phyloP scores from a whole-genome alignment of 2,797 vertebrate genomes.

The Rhincodon typus region DNA sequence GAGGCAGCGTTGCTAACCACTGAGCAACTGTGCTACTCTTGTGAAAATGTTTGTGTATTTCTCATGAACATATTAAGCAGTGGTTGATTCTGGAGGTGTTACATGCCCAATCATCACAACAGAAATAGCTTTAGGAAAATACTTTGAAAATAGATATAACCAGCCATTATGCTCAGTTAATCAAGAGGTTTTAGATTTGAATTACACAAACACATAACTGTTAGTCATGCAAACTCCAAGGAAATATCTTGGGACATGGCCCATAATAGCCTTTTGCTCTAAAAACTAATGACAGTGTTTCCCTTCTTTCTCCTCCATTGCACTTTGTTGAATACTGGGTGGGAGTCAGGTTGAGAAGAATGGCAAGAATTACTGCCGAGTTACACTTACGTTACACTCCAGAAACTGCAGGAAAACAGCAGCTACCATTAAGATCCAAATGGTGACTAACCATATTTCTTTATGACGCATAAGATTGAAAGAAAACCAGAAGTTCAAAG shows the following conservation, averaged over 20 bases:
- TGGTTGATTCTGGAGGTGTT: background rate
- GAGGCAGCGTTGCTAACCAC: too few relatives aligned
- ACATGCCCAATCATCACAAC: background rate
- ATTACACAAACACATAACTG: background rate
- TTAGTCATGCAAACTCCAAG: background rate
- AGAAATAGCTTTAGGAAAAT: background rate
- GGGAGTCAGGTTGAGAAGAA: background rate
- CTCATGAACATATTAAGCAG: background rate
- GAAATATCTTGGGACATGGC: background rate
- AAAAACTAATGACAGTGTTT: background rate
- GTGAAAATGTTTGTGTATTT: background rate
- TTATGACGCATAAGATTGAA: background rate
- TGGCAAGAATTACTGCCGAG: background rate
- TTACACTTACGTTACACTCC: background rate
- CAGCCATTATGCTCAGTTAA: background rate
- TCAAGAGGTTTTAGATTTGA: background rate
- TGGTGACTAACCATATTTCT: background rate
- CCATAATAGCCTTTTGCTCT: background rate
- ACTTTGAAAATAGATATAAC: background rate
- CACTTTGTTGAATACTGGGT: background rate
- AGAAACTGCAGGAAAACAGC: background rate
- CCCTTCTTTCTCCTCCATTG: background rate
- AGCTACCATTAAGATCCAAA: background rate
- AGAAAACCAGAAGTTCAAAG: background rate
- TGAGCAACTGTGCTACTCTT: too few relatives aligned